These are phyloP conservation scores for Corvus moneduloides DNA, from an alignment of 2,113 vertebrate species.

Conservation along the genomic window DNA sequence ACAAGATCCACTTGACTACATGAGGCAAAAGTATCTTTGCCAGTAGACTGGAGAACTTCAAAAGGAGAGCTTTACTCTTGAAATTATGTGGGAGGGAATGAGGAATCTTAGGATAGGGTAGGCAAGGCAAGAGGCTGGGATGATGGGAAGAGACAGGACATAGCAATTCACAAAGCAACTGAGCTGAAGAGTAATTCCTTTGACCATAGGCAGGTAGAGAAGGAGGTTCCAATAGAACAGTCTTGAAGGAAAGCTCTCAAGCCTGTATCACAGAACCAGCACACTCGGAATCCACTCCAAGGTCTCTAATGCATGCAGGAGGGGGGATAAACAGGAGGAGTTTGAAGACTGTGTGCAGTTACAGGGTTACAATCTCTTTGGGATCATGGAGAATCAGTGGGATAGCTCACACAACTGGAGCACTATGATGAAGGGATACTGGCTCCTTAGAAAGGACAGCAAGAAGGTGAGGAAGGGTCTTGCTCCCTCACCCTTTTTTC, in stretches of 20 bases:
- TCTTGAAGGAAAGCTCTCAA: background rate
- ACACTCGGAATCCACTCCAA: background rate
- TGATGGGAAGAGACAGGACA: background rate
- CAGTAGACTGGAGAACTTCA: background rate
- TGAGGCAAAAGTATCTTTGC: background rate
- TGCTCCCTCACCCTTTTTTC: background rate
- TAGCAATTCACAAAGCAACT: background rate
- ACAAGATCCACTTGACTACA: background rate
- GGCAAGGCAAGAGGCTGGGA: background rate
- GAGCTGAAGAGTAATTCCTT: background rate
- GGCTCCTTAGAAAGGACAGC: background rate
- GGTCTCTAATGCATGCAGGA: background rate
- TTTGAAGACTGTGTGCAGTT: background rate
- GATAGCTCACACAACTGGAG: background rate
- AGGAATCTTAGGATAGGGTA: background rate
- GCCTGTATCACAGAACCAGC: accelerated
- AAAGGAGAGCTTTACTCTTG: background rate
- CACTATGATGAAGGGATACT: background rate
- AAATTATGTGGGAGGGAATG: background rate
- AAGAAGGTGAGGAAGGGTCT: background rate
- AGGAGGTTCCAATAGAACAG: background rate
- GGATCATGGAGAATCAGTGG: background rate
- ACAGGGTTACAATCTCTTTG: background rate
- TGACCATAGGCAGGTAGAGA: background rate
- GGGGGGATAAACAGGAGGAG: background rate